These are phyloP conservation scores for Lepidocolaptes lacrymiger DNA, from an alignment of 2,797 vertebrate species.

Conservation along the genomic window DNA sequence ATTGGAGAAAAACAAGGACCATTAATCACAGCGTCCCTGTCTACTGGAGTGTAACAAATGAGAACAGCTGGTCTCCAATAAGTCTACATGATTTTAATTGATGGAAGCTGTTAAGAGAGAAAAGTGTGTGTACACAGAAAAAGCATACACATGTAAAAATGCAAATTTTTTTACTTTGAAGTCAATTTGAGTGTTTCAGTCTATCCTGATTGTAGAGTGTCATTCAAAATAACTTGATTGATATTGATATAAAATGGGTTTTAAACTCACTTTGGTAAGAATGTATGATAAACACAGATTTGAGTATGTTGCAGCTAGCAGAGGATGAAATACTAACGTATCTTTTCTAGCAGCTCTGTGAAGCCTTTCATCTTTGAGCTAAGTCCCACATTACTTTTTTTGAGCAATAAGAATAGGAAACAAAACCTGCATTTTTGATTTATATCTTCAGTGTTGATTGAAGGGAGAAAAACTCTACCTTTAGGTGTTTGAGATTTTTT, in stretches of 20 bases:
- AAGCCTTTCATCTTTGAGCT: background rate
- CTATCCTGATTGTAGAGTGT: background rate
- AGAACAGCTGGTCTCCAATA: slow-evolving; percentile 63
- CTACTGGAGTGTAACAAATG: slow-evolving; percentile 45
- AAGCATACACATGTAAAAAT: background rate
- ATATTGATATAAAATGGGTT: background rate
- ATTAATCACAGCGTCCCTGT: slow-evolving; percentile 56
- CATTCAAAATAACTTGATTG: background rate
- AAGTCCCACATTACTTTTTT: background rate
- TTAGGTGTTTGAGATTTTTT: background rate
- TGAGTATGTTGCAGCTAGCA: background rate
- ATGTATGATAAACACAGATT: background rate
- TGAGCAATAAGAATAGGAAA: background rate
- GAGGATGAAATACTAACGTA: background rate
- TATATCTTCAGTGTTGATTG: background rate
- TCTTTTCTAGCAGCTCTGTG: background rate
- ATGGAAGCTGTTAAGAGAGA: slow-evolving; percentile 1
- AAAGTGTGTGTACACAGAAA: background rate
- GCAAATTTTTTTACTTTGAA: background rate
- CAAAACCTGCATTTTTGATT: background rate
- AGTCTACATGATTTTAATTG: slow-evolving; percentile 63
- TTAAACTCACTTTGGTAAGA: background rate
- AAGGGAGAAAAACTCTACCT: background rate
- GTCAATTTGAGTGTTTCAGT: background rate
- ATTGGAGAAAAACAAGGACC: slow-evolving; percentile 52